A percentile compares a stretch with the other conserved stretches of the same genome.
Evolutionary conservation across 2,888 invertebrate genomes (phyloP).

Genomic region (Ormyrus thymus): DNA sequence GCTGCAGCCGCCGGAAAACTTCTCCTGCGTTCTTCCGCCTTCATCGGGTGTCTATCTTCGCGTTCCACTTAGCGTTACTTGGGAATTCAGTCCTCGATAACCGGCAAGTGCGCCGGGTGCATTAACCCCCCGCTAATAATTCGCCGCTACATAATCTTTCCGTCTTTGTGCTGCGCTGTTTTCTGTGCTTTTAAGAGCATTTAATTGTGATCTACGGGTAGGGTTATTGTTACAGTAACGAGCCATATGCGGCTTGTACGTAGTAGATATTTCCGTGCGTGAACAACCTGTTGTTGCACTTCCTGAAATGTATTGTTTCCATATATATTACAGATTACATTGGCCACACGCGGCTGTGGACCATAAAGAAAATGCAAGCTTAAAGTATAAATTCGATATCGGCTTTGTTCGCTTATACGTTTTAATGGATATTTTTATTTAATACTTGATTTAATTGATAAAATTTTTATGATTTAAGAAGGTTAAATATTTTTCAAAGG

Average conservation of each 20-base stretch:
- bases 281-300: too few relatives aligned
- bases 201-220: too few relatives aligned
- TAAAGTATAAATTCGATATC: too few relatives aligned
- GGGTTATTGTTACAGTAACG: too few relatives aligned
- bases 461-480: background rate
- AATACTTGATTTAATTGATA: background rate
- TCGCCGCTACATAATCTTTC: constrained; percentile 23
- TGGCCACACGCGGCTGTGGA: too few relatives aligned
- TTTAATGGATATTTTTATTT: background rate
- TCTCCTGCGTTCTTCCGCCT: constrained; percentile 1
- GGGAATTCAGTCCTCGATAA: constrained; percentile 47
- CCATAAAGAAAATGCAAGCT: too few relatives aligned
- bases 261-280: too few relatives aligned
- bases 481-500: background rate
- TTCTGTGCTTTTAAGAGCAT: too few relatives aligned
- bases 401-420: too few relatives aligned
- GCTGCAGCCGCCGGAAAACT: constrained; percentile 22
- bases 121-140: constrained; percentile 48
- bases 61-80: constrained; percentile 46
- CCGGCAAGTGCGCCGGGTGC: constrained; percentile 36
- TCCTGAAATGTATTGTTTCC: too few relatives aligned
- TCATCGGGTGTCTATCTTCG: constrained; percentile 34
- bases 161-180: background rate
- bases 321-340: too few relatives aligned
- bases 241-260: too few relatives aligned